Evolutionary conservation across 2,888 invertebrate species (phyloP), one percentile per base, ranked within the genome.

Genomic region (Pharmacophagus antenor): DNA sequence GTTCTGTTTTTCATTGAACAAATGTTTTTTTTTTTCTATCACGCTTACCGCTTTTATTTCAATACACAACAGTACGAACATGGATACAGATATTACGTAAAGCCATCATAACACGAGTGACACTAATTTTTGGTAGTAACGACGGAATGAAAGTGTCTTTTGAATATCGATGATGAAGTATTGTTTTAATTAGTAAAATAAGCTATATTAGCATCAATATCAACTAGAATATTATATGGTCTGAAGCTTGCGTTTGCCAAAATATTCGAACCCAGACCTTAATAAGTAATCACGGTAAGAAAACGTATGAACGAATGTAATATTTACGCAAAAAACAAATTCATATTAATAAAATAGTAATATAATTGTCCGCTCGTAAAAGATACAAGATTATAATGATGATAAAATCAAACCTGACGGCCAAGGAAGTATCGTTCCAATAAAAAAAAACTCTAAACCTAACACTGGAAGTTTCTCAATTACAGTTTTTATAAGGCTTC

Each of bases 401-500:
- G 31, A 31, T 31, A 17, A 42, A 6, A 22, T 53, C 18, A 44
- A 25, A 52, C 42, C 7, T n/a, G 22, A 52, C 42, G 42, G 17
- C 22, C 52, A 23, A 17, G 41, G 10, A 23, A 7, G n/a, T 49
- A 37, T 37, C 12, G 31, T 15, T 18, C 18, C 15, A 31, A 51
- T 15, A 37, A 41, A 41, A 52, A 27, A 50, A 47, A 42, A 23
- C 41, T 41, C 6, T 44, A 23, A 5, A 27, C 23, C n/a, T 17
- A 42, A 42, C 42, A 42, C 42, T 17, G 17, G 42, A 4, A 17
- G 42, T 42, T 42, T 42, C 42, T 42, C 6, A 42, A 31, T 31
- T 42, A 42, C 17, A 37, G 37, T 48, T 56, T 56, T 48, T 48
- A 48, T 25, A 7, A 2, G 17, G 12, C 7, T 37, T 22, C 22